Evolutionary conservation across 2,888 invertebrate species (phyloP).

Genomic region (Glaucopsyche alexis): DNA sequence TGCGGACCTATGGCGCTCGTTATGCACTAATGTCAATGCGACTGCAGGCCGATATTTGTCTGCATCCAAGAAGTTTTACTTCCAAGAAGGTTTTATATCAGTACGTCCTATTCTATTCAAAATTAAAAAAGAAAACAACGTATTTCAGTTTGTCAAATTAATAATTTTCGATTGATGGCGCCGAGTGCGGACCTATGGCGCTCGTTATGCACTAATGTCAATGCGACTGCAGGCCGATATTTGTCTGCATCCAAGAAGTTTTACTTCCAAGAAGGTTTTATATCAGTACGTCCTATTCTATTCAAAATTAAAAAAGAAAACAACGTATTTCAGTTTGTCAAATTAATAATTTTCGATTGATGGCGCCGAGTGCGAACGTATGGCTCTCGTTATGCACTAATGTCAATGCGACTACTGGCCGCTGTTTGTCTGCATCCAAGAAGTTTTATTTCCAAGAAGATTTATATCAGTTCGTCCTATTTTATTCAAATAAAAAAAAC

Average conservation of each 20-base stretch:
- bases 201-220: constrained; percentile 75
- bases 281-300: too few relatives aligned
- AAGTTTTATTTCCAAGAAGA: constrained; percentile 54
- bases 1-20: constrained; percentile 73
- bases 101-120: too few relatives aligned
- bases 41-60: constrained; percentile 62
- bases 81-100: constrained; percentile 33
- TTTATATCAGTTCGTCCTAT: too few relatives aligned
- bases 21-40: constrained; percentile 72
- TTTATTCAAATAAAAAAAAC: too few relatives aligned
- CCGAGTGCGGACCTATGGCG: constrained; percentile 68
- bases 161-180: too few relatives aligned
- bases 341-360: too few relatives aligned
- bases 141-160: too few relatives aligned
- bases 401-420: constrained; percentile 67
- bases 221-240: constrained; percentile 63
- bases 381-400: constrained; percentile 76
- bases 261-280: constrained; percentile 47
- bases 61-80: constrained; percentile 64
- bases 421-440: constrained; percentile 62
- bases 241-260: constrained; percentile 62
- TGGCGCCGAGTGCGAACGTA: constrained; percentile 58
- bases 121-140: too few relatives aligned
- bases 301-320: too few relatives aligned
- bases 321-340: too few relatives aligned